Percentiles rank a stretch among this genome's conserved stretches.
phyloP scores from a whole-genome alignment of 2,888 invertebrate genomes.

The Drosophila parthenogenetica region DNA sequence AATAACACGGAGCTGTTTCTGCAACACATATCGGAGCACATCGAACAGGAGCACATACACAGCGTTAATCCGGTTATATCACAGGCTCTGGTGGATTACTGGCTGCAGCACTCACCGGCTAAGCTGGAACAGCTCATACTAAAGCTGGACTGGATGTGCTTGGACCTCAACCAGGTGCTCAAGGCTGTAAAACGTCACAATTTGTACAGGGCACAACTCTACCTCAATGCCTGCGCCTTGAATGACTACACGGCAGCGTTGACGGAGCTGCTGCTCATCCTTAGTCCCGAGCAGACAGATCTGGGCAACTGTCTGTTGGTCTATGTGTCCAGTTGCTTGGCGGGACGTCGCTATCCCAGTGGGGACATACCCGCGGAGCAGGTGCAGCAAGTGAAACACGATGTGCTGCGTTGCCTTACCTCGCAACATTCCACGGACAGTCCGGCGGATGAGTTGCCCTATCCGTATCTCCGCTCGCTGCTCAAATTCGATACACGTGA shows the following conservation, averaged over 20 bases:
- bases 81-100: constrained; percentile 90
- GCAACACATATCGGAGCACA: constrained; percentile 89
- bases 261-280: constrained; percentile 88
- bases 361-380: constrained; percentile 89
- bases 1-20: constrained; percentile 88
- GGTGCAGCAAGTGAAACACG: constrained; percentile 89
- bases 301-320: constrained; percentile 94
- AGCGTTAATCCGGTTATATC: constrained; percentile 89
- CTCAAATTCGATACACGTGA: constrained; percentile 93
- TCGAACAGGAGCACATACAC: constrained; percentile 88
- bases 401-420: constrained; percentile 89
- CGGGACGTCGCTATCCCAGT: constrained; percentile 93
- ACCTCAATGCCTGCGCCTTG: constrained; percentile 92
- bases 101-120: constrained; percentile 87
- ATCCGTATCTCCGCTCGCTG: constrained; percentile 90
- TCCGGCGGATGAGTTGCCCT: constrained; percentile 87
- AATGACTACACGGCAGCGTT: constrained; percentile 91
- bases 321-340: constrained; percentile 94
- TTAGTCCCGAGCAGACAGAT: constrained; percentile 85
- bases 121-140: constrained; percentile 90
- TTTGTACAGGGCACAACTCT: constrained; percentile 86
- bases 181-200: constrained; percentile 83
- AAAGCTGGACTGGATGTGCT: constrained; percentile 89
- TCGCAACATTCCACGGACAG: constrained; percentile 89
- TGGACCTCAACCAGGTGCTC: constrained; percentile 90